Conservation (phyloP, 2,797 vertebrate genomes). For the Bufotes viridis region DNA sequence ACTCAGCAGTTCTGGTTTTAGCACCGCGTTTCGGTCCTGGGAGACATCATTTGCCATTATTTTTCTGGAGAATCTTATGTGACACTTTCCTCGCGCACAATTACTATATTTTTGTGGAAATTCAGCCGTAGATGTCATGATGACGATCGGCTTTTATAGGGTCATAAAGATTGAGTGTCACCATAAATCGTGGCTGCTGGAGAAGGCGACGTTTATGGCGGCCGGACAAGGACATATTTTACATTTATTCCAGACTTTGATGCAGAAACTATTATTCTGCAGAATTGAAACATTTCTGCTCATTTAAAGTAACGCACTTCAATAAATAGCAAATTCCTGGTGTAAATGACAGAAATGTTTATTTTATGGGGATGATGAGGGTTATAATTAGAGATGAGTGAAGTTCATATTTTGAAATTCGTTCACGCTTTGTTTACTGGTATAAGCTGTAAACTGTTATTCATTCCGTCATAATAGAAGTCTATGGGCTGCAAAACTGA, state of each 20-base stretch:
- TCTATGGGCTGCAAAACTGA: too few relatives aligned
- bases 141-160: slow-evolving; percentile 76
- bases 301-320: slow-evolving; percentile 36
- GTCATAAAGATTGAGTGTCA: slow-evolving; percentile 77
- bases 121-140: slow-evolving; percentile 72
- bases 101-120: slow-evolving; percentile 74
- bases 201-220: slow-evolving; percentile 77
- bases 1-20: slow-evolving; percentile 46
- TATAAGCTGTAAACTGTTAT: too few relatives aligned
- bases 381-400: too few relatives aligned
- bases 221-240: slow-evolving; percentile 77
- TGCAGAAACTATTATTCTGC: slow-evolving; percentile 75
- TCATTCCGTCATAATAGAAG: too few relatives aligned
- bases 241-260: slow-evolving; percentile 73
- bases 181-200: slow-evolving; percentile 77
- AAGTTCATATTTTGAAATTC: too few relatives aligned
- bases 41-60: slow-evolving; percentile 8
- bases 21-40: neutral
- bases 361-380: neutral
- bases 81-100: slow-evolving; percentile 65
- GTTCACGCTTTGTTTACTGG: too few relatives aligned
- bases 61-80: slow-evolving; percentile 26
- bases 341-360: neutral
- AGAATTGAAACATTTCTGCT: slow-evolving; percentile 72
- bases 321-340: slow-evolving; percentile 27